These are phyloP conservation scores for Drosophila repletoides DNA, from an alignment of 1,140 invertebrate species.

Conservation along the genomic window DNA sequence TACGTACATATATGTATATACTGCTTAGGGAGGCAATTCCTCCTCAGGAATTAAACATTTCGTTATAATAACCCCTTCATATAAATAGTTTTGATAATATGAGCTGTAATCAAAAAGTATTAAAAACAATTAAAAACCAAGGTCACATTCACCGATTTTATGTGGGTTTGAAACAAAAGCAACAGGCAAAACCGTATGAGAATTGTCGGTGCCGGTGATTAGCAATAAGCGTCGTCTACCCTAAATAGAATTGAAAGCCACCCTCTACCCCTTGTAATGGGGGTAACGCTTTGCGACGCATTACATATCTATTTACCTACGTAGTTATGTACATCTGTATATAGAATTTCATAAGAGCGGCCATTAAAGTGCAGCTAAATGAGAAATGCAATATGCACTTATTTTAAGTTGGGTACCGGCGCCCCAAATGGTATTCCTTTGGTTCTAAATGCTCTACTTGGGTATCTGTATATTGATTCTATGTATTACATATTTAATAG, in stretches of 20 bases:
- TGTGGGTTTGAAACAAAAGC: slow-evolving; percentile 5
- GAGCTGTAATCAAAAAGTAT: too few species aligned
- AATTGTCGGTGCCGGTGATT: slow-evolving; percentile 16
- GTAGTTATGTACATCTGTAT: background rate
- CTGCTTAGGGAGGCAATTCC: too few species aligned
- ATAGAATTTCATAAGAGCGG: slow-evolving; percentile 30
- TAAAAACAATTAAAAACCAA: slow-evolving; percentile 10
- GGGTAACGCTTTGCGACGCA: slow-evolving; percentile 8
- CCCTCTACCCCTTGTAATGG: slow-evolving; percentile 9
- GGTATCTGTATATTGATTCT: too few species aligned
- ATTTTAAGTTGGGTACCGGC: background rate
- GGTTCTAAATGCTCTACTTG: background rate
- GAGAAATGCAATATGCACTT: slow-evolving; percentile 15
- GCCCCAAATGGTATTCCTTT: background rate
- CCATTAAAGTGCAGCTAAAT: slow-evolving; percentile 46
- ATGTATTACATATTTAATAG: too few species aligned
- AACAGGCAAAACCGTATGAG: slow-evolving; percentile 20
- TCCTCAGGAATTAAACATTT: too few species aligned
- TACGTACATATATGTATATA: too few species aligned
- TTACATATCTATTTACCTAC: background rate
- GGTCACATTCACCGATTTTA: background rate
- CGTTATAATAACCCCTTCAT: too few species aligned
- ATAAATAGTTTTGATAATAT: too few species aligned
- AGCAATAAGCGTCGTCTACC: slow-evolving; percentile 35
- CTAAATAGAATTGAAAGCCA: slow-evolving; percentile 34